phyloP scores from a whole-genome alignment of 2,113 vertebrate species.

The Rostratula benghalensis region DNA sequence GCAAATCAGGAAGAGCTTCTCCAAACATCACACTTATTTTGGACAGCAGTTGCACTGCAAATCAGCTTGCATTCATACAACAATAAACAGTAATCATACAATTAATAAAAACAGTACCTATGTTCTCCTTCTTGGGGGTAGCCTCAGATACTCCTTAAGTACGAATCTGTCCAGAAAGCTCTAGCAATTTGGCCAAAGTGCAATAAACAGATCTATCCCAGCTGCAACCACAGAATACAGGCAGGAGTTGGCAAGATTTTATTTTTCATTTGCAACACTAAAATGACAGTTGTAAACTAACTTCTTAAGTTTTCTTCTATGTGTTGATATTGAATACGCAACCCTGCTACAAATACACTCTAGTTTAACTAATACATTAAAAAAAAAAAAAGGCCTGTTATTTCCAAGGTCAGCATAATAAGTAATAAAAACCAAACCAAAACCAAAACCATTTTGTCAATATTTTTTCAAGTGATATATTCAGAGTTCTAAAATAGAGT shows the following conservation, averaged over 20 bases:
- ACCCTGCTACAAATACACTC: not conserved
- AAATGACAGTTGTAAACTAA: not conserved
- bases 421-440: not conserved
- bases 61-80: not conserved
- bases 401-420: not conserved
- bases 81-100: not conserved
- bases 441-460: too few relatives aligned
- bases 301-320: not conserved
- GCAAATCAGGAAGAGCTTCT: not conserved
- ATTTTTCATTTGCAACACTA: not conserved
- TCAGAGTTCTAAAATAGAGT: not conserved
- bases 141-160: accelerated
- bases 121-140: not conserved
- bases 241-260: not conserved
- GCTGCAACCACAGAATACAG: not conserved
- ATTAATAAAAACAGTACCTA: not conserved
- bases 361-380: not conserved
- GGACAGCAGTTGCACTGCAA: not conserved
- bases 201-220: not conserved
- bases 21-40: accelerated
- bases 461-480: not conserved
- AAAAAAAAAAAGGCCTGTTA: not conserved
- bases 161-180: not conserved
- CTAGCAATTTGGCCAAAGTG: not conserved
- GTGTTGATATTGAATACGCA: not conserved